A percentile compares a stretch with the other conserved stretches of the same genome.
phyloP scores from a whole-genome alignment of 2,797 vertebrate species.

The Anisognathus igniventris region DNA sequence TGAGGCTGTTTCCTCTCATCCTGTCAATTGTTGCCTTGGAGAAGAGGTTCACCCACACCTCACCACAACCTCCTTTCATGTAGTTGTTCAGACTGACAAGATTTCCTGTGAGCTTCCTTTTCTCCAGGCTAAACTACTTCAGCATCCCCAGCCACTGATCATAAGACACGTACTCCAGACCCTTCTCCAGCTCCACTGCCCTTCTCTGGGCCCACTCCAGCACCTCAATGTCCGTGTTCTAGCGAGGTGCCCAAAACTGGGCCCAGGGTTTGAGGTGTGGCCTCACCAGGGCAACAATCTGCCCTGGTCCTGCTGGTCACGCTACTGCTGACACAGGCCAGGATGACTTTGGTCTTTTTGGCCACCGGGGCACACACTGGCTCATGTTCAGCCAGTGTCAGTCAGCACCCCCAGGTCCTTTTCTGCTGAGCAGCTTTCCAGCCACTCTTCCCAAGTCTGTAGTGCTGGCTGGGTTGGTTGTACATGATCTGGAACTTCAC shows the following conservation, averaged over 20 bases:
- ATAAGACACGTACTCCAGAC: neutral
- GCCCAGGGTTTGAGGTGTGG: accelerated
- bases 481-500: accelerated
- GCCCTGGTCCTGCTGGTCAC: neutral
- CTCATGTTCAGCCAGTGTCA: accelerated
- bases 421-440: neutral
- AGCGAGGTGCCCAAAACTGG: neutral
- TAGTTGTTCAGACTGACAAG: accelerated
- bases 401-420: accelerated
- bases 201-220: neutral
- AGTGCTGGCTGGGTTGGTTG: neutral
- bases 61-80: neutral
- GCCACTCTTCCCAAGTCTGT: neutral
- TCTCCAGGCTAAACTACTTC: neutral
- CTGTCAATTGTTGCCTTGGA: neutral
- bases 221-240: accelerated
- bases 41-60: neutral
- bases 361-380: neutral
- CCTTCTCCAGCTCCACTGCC: neutral
- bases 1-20: neutral
- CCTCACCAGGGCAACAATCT: accelerated
- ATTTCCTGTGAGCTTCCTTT: neutral
- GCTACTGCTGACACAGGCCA: accelerated
- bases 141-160: neutral
- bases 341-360: neutral